Base-by-base conservation (phyloP, 2,113 vertebrate species). In the Peromyscus maniculatus region DNA sequence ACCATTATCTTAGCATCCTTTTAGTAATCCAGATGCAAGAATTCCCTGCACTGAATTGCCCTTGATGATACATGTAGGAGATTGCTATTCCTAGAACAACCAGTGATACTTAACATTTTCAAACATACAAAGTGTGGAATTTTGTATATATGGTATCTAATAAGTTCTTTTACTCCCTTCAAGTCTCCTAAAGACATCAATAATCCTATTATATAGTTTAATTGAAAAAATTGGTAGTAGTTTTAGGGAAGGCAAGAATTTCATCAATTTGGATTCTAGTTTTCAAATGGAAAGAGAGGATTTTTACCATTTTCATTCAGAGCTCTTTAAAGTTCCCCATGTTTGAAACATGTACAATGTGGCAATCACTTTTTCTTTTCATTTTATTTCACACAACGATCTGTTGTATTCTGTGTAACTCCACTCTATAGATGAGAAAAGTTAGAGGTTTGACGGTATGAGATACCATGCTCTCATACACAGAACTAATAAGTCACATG, bases 251-350 rank as follows among this genome's bases (percentile, higher is more conserved):
- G 21, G 26, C 28, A 80, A 89, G 36, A 74, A 36, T 69, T 31
- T 94, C 67, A 91, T 84, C 22, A 67, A 39, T 91, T 62, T 88
- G 15, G 5, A 89, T 77, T 91, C 89, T 19, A 66, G 22, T 67
- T 93, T 96, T 88, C 59, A 78, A 96, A 93, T 46, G 3, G 12
- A 64, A 94, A 96, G 49, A 57, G 15, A 87, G 21, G 21, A 64
- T 36, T 92, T 90, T 43, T 31, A 43, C 67, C 16, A 28, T 49
- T 33, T 96, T 33, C 17, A 52, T 22, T 36, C 17, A 49, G 39
- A 22, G 4, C 16, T 93, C 36, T 97, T 86, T 89, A 31, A 66
- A 83, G 26, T 91, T 1, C 26, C 15, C 36, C 1, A 67, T 12
- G 87, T 84, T 88, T 92, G 87, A 46, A 91, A 7, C 31, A 64